Percentiles rank a stretch among this genome's conserved stretches.
Evolutionary conservation across 2,888 invertebrate species (phyloP).

Genomic region (Eupithecia insigniata): DNA sequence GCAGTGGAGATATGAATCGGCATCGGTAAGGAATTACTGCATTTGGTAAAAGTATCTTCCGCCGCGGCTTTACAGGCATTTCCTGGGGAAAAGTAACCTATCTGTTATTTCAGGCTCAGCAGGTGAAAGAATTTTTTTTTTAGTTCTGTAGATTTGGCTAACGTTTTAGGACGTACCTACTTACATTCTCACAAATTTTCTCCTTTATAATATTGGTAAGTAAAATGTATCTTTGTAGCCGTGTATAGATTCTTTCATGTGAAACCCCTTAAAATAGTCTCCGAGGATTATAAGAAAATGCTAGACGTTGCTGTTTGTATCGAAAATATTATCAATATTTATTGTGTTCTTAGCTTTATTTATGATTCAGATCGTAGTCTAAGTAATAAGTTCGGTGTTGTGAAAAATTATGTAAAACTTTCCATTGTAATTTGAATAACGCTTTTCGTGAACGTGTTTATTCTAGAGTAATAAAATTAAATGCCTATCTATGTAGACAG

Average conservation of each 20-base stretch:
- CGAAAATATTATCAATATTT: slow-evolving; percentile 14
- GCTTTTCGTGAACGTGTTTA: background rate
- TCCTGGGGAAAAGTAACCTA: background rate
- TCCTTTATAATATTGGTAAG: background rate
- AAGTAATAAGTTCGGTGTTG: background rate
- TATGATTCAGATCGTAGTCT: slow-evolving; percentile 1
- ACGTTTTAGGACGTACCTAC: background rate
- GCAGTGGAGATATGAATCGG: background rate
- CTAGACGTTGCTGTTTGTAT: slow-evolving; percentile 18
- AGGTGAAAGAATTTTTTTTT: background rate
- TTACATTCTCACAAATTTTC: background rate
- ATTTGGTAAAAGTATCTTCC: background rate
- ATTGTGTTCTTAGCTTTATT: slow-evolving; percentile 9
- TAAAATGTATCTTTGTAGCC: background rate
- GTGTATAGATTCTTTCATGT: background rate
- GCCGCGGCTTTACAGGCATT: background rate
- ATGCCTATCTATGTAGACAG: too few species aligned
- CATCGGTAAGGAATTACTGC: background rate
- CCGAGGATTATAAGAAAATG: slow-evolving; percentile 7
- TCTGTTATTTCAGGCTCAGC: background rate
- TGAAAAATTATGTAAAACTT: background rate
- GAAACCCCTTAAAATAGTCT: background rate
- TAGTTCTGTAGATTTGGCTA: background rate
- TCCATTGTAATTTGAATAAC: slow-evolving; percentile 1
- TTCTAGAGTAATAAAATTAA: background rate